A percentile compares a stretch with the other conserved stretches of the same genome.
phyloP scores from a whole-genome alignment of 2,113 vertebrate genomes.

The Polypterus bichir region DNA sequence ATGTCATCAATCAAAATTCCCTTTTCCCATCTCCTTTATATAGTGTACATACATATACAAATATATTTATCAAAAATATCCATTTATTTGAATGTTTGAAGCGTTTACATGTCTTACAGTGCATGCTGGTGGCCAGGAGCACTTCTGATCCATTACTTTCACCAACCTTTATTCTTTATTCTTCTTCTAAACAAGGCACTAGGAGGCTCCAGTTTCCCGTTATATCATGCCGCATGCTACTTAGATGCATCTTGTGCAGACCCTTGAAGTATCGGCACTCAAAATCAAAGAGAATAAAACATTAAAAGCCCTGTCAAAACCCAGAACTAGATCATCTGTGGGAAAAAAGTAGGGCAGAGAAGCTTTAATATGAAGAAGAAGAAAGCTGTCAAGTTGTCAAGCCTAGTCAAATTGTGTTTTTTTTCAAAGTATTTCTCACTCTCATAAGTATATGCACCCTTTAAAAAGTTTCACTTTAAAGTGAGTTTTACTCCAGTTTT shows the following conservation, averaged over 20 bases:
- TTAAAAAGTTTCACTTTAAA: constrained; percentile 1
- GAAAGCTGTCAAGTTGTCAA: constrained; percentile 16
- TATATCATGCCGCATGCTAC: constrained; percentile 13
- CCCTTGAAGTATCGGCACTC: constrained; percentile 48
- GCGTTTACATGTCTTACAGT: background rate
- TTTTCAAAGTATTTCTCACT: background rate
- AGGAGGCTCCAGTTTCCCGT: constrained; percentile 5
- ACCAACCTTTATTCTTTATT: background rate
- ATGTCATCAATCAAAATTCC: background rate
- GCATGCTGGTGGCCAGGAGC: background rate
- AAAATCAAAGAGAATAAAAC: constrained; percentile 93
- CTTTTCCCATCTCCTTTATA: background rate
- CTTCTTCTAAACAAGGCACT: background rate
- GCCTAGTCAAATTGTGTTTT: constrained; percentile 8
- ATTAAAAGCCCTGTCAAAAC: constrained; percentile 72
- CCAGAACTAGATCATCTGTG: constrained; percentile 41
- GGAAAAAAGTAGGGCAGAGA: constrained; percentile 48
- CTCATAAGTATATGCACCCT: constrained; percentile 1
- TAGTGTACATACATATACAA: background rate
- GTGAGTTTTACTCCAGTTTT: background rate
- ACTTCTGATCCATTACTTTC: background rate
- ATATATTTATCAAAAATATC: background rate
- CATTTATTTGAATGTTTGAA: background rate
- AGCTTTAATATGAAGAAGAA: constrained; percentile 15
- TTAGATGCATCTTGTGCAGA: constrained; percentile 30